phyloP scores from a whole-genome alignment of 2,113 vertebrate species.

The Trematomus loennbergii region DNA sequence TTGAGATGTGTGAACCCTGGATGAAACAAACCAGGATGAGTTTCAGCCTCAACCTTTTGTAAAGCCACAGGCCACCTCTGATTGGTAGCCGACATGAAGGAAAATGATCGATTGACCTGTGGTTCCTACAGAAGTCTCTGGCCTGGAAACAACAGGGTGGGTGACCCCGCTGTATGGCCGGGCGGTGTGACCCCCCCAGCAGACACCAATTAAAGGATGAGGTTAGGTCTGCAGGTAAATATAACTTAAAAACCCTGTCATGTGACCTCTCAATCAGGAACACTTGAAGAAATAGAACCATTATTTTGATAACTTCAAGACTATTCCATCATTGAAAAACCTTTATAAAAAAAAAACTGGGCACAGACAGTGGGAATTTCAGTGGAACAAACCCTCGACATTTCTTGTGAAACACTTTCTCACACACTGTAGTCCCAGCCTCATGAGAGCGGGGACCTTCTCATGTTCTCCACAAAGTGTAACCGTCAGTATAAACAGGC shows the following conservation, averaged over 20 bases:
- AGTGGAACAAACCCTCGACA: slow-evolving; percentile 10
- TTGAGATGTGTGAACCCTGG: slow-evolving; percentile 18
- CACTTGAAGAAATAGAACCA: background rate
- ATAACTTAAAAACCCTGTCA: slow-evolving; percentile 49
- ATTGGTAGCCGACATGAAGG: slow-evolving; percentile 78
- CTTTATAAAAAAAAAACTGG: background rate
- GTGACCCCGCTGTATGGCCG: slow-evolving; percentile 32
- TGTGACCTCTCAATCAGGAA: slow-evolving; percentile 10
- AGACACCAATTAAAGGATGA: slow-evolving; percentile 54
- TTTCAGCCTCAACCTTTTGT: slow-evolving; percentile 65
- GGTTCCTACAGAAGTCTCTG: slow-evolving; percentile 51
- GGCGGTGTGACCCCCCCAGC: background rate
- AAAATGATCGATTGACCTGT: slow-evolving; percentile 75
- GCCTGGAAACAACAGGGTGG: slow-evolving; percentile 62
- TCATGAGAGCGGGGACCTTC: slow-evolving; percentile 43
- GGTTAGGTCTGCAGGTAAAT: slow-evolving; percentile 51
- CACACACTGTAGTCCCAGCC: slow-evolving; percentile 29
- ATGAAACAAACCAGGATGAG: slow-evolving; percentile 46
- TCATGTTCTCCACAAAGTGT: slow-evolving; percentile 56
- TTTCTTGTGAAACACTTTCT: slow-evolving; percentile 24
- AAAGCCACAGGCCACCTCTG: slow-evolving; percentile 75
- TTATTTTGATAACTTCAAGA: background rate
- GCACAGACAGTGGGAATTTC: background rate
- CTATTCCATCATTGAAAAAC: background rate
- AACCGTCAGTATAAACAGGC: slow-evolving; percentile 50